These are phyloP conservation scores for Zonitis immaculata DNA, from an alignment of 2,888 invertebrate species.

Conservation along the genomic window DNA sequence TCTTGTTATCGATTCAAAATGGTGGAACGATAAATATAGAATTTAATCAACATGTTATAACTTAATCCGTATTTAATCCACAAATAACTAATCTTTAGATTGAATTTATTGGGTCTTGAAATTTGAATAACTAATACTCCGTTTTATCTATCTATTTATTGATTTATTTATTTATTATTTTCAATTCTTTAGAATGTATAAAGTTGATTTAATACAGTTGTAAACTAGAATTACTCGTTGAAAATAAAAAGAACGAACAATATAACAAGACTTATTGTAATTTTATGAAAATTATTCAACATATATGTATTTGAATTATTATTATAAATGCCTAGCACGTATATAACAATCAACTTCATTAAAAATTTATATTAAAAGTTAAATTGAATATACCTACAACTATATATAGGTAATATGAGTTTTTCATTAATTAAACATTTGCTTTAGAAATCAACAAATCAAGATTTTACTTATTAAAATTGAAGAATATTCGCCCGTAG, in stretches of 20 bases:
- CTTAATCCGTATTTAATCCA: constrained; percentile 23
- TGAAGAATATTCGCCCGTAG: too few species aligned
- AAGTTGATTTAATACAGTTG: constrained; percentile 25
- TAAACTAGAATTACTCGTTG: constrained; percentile 24
- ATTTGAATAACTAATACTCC: constrained; percentile 20
- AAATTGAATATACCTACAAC: constrained; percentile 1
- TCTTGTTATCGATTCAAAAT: constrained; percentile 8
- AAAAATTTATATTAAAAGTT: constrained; percentile 21
- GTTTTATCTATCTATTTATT: constrained; percentile 9
- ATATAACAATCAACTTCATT: constrained; percentile 11
- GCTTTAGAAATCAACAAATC: constrained; percentile 17
- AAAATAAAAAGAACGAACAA: constrained; percentile 14
- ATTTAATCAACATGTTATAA: constrained; percentile 19
- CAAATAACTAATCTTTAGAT: background rate
- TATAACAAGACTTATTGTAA: constrained; percentile 10
- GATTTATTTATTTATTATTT: constrained; percentile 9
- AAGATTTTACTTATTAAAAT: background rate
- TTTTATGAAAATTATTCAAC: constrained; percentile 26
- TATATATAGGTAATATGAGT: too few species aligned
- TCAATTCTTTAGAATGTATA: constrained; percentile 7
- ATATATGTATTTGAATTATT: constrained; percentile 18
- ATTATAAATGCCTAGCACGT: constrained; percentile 8
- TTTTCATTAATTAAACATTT: constrained; percentile 30
- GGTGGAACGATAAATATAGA: constrained; percentile 13
- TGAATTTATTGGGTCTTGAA: constrained; percentile 25